Evolutionary conservation across 2,113 vertebrate genomes (phyloP).

Genomic region (Tautogolabrus adspersus): DNA sequence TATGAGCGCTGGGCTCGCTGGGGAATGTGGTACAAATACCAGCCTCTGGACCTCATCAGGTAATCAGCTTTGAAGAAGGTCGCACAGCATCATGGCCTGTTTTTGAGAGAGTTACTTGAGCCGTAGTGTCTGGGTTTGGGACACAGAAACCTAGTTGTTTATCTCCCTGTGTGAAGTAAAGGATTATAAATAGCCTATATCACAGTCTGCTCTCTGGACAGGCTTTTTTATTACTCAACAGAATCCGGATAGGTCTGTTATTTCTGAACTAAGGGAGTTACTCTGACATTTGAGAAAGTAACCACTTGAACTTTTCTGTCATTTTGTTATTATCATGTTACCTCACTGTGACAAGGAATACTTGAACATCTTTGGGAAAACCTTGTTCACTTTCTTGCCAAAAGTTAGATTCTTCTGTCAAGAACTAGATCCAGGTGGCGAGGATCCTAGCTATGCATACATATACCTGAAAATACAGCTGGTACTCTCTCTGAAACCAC

Average conservation of each 20-base stretch:
- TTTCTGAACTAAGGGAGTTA: constrained; percentile 5
- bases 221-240: neutral
- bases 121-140: constrained; percentile 8
- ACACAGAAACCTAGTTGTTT: constrained; percentile 14
- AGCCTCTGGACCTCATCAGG: constrained; percentile 98
- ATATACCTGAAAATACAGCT: neutral
- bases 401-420: neutral
- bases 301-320: neutral
- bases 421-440: neutral
- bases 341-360: neutral
- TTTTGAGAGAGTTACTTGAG: neutral
- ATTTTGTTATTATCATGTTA: neutral
- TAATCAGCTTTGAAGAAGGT: constrained; percentile 67
- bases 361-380: constrained; percentile 18
- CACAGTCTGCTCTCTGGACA: constrained; percentile 5
- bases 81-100: constrained; percentile 1
- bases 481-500: neutral
- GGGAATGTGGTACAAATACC: constrained; percentile 99
- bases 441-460: neutral
- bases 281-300: neutral
- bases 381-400: neutral
- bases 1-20: constrained; percentile 99
- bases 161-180: neutral
- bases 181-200: neutral
- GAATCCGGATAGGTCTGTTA: neutral